Base-by-base conservation (phyloP, 2,888 invertebrate genomes). In the Diarsia brunnea region DNA sequence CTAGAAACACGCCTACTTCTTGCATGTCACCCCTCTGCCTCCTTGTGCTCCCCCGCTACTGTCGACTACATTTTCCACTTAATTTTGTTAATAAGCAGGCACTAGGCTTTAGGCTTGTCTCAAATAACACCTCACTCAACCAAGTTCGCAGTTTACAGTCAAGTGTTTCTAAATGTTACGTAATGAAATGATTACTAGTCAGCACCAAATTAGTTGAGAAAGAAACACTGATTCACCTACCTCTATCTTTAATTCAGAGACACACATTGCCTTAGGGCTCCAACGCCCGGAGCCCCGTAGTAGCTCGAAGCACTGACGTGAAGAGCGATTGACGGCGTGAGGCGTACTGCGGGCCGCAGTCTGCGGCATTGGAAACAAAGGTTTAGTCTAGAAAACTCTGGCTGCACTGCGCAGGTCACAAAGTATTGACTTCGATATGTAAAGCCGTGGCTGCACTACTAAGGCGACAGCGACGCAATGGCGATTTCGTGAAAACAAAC, bases 381-480 rank as follows among this genome's bases (percentile, higher is more conserved):
- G 24, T 58, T 16, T n/a, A 64, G 55, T 55, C 43, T 75, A 58
- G 47, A 64, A 53, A 19, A 1, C 7, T 10, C 4, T 45, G 14
- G 24, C 8, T 65, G 24, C 45, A 65, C 49, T 73, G 73, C 73
- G 67, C 73, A 73, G 63, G 63, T 71, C 55, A 2, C 49, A 4
- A 21, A 67, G 16, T 31, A 12, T 7, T 8, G 31, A 69, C 19
- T 11, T 10, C 7, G 16, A n/a, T 16, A 2, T 14, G 43, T 43
- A 27, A 45, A 5, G 38, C 38, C 38, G 7, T 5, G 38, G 38
- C 7, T 38, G 38, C 38, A 38, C 38, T 38, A 38, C 38, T 38
- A 38, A 38, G 38, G 38, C 38, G 38, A 31, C 4, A 4, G 31
- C 31, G 31, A 31, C 4, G 38, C 38, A 5, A 31, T 31, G 31